Base-by-base conservation (phyloP, 1,140 invertebrate genomes). In the Drosophila sechellia region DNA sequence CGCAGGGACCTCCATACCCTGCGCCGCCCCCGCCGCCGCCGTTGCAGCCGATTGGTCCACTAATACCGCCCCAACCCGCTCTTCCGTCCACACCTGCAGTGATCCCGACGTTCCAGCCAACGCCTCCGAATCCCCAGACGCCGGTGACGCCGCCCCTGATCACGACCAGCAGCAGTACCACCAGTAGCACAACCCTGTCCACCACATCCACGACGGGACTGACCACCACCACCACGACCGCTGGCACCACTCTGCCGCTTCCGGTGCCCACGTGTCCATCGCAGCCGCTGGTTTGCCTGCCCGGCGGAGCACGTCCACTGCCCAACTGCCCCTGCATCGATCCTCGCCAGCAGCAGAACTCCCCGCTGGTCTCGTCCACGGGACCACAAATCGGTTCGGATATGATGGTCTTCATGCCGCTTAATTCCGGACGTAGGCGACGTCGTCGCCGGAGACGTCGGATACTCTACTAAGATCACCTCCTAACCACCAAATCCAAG, bases 301-400 rank as follows among this genome's bases (percentile, higher is more conserved):
- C 86, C 0, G 78, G 74, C 5, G 91, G 91, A 1, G 20, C 63
- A 5, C 61, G 65, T 10, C 91, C 91, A 0, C 37, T 90, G 56
- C 79, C 91, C 22, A 63, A 89, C 37, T 92, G 91, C 15, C 87
- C 91, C 35, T 92, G 91, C 58, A 92, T 92, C 17, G 91, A 92
- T 79, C 90, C 90, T 12, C 60, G 90, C 6, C 74, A 78, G 72
- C 79, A 80, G 53, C 72, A 77, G 49, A 81, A 76, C 43, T 49
- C 59, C 0, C 80, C 48, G 1, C 27, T 66, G 22, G 43, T 59
- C 31, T 37, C 56, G 4, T 13, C 61, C 3, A 35, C 68, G 0
- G 54, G 52, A n/a, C 60, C 64, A 6, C 43, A 68, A 5, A 39
- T 78, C 20, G 81, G 85, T 52, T 74, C 84, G 66, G 85, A 91